Percentiles rank a stretch among this genome's conserved stretches.
These are phyloP conservation scores for Drosophila pseudoananassae DNA, from an alignment of 1,140 invertebrate genomes.

Conservation along the genomic window DNA sequence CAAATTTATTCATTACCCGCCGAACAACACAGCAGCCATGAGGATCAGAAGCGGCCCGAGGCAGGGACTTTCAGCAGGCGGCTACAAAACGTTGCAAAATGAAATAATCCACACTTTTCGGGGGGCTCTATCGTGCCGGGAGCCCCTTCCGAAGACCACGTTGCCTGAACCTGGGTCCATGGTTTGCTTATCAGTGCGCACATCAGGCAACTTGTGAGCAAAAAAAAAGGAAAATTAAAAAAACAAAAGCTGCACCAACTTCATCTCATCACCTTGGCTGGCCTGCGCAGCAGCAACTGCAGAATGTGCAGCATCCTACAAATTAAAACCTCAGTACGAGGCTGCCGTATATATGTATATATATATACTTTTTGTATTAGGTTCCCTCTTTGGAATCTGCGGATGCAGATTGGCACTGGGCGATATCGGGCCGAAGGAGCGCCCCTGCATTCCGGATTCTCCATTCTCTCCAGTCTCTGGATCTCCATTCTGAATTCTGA, in stretches of 20 bases:
- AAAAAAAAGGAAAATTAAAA: not conserved
- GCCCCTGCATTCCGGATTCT: slow-evolving; percentile 29
- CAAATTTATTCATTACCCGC: slow-evolving; percentile 83
- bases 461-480: not conserved
- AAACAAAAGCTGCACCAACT: slow-evolving; percentile 35
- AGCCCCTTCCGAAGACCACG: slow-evolving; percentile 22
- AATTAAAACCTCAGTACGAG: slow-evolving; percentile 79
- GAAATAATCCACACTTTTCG: slow-evolving; percentile 81
- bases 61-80: slow-evolving; percentile 37
- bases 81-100: slow-evolving; percentile 77
- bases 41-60: slow-evolving; percentile 4
- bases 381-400: slow-evolving; percentile 23
- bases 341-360: slow-evolving; percentile 12
- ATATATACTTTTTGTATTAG: not conserved
- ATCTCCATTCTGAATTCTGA: slow-evolving; percentile 30
- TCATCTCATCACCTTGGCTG: slow-evolving; percentile 67
- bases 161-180: slow-evolving; percentile 8
- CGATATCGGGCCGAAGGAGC: slow-evolving; percentile 61
- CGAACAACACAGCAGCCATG: slow-evolving; percentile 49
- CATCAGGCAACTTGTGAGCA: slow-evolving; percentile 66
- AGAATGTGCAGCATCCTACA: slow-evolving; percentile 55
- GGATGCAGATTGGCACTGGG: slow-evolving; percentile 68
- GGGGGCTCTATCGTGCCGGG: slow-evolving; percentile 71
- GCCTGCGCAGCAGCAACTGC: slow-evolving; percentile 46
- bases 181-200: slow-evolving; percentile 68